Evolutionary conservation across 1,140 invertebrate species (phyloP).

Genomic region (Pseudomyrmex dendroicus): DNA sequence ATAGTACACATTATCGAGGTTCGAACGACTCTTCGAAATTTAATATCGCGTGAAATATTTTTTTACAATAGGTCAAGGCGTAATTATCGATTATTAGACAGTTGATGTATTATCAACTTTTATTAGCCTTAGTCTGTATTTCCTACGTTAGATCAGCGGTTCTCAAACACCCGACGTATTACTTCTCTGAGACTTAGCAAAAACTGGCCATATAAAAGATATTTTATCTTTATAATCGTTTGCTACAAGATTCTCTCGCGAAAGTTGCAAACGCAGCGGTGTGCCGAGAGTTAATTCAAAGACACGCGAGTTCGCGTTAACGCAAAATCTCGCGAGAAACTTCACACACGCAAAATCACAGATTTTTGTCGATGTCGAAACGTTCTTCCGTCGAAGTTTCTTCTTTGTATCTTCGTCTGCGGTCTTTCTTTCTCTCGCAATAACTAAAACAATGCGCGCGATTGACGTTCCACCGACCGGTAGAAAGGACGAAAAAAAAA

Average conservation of each 20-base stretch:
- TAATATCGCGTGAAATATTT: background rate
- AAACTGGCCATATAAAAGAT: background rate
- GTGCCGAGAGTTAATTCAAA: conserved; percentile 24
- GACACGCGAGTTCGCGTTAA: conserved; percentile 23
- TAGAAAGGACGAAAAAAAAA: conserved; percentile 8
- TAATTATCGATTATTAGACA: background rate
- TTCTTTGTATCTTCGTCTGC: conserved; percentile 43
- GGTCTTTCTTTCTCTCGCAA: conserved; percentile 24
- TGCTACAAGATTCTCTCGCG: background rate
- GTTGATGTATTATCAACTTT: background rate
- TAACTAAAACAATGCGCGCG: conserved; percentile 56
- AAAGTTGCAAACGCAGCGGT: conserved; percentile 11
- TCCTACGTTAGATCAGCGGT: background rate
- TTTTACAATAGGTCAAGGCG: background rate
- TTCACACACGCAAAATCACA: conserved; percentile 16
- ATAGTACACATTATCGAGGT: background rate
- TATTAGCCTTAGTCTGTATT: background rate
- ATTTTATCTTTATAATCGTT: conserved; percentile 2
- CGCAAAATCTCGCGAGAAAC: conserved; percentile 5
- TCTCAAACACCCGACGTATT: background rate
- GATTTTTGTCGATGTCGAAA: background rate
- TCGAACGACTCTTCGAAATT: background rate
- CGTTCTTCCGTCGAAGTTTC: conserved; percentile 25
- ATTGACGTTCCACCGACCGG: conserved; percentile 41
- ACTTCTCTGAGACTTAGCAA: background rate